These are phyloP conservation scores for Caenorhabditis angaria DNA, from an alignment of 2,888 invertebrate genomes.

Conservation along the genomic window DNA sequence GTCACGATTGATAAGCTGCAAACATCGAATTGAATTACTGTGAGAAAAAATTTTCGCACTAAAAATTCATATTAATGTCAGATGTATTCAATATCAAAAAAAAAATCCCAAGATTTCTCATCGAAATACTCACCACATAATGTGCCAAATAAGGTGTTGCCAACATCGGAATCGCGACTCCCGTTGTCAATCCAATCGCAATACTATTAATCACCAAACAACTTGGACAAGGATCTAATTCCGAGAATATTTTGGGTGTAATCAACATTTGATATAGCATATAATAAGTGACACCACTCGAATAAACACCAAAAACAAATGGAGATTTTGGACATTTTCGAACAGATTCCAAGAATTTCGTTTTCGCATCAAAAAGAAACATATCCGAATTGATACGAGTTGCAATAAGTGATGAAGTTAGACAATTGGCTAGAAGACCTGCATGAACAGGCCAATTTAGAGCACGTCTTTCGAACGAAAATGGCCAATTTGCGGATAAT, in stretches of 20 bases:
- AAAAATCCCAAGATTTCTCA: background rate
- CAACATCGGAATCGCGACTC: constrained; percentile 59
- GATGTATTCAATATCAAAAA: background rate
- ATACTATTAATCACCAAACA: constrained; percentile 45
- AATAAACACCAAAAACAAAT: constrained; percentile 59
- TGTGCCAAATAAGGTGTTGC: constrained; percentile 63
- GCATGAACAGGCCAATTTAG: constrained; percentile 63
- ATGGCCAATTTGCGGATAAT: constrained; percentile 38
- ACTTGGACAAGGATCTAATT: constrained; percentile 46
- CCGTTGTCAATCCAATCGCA: constrained; percentile 52
- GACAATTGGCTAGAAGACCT: constrained; percentile 48
- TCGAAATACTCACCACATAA: constrained; percentile 50
- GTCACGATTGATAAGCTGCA: constrained; percentile 29
- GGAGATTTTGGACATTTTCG: constrained; percentile 59
- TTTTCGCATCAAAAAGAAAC: constrained; percentile 52
- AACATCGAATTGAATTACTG: background rate
- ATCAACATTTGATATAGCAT: constrained; percentile 52
- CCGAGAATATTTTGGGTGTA: constrained; percentile 42
- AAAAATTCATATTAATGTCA: background rate
- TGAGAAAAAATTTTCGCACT: background rate
- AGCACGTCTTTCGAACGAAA: constrained; percentile 47
- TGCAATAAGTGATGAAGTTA: constrained; percentile 56
- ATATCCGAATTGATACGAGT: constrained; percentile 64
- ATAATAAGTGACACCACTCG: constrained; percentile 59
- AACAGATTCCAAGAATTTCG: constrained; percentile 53